A percentile compares a stretch with the other conserved stretches of the same genome.
phyloP scores from a whole-genome alignment of 2,797 vertebrate species.

The Onychomys torridus region DNA sequence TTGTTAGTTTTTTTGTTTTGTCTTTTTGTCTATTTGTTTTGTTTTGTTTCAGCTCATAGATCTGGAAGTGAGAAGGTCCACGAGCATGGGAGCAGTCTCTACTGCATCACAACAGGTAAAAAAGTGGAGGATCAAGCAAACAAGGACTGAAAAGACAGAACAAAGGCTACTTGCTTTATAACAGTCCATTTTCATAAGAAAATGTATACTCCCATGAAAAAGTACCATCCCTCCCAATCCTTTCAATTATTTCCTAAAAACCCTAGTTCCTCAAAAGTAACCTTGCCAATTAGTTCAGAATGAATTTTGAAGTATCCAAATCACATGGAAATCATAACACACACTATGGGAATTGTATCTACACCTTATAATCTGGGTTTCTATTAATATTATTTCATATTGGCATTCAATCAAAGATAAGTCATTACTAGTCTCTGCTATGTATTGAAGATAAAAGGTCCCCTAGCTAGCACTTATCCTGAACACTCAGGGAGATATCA shows the following conservation, averaged over 20 bases:
- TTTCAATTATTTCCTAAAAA: not conserved
- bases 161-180: not conserved
- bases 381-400: not conserved
- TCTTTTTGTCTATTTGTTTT: not conserved
- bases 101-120: not conserved
- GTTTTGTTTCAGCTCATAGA: not conserved
- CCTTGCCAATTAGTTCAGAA: not conserved
- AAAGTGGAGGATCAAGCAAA: not conserved
- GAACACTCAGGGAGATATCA: not conserved
- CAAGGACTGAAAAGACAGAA: not conserved
- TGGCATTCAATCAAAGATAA: not conserved
- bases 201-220: not conserved
- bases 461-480: fast-evolving
- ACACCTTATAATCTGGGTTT: not conserved
- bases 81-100: not conserved
- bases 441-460: not conserved
- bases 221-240: not conserved
- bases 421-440: not conserved
- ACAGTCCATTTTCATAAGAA: not conserved
- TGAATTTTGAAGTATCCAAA: not conserved
- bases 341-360: not conserved
- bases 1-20: not conserved
- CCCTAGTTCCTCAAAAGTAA: fast-evolving
- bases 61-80: not conserved
- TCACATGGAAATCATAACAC: too few relatives aligned